Evolutionary conservation across 2,113 vertebrate species (phyloP).

Genomic region (Merops nubicus): DNA sequence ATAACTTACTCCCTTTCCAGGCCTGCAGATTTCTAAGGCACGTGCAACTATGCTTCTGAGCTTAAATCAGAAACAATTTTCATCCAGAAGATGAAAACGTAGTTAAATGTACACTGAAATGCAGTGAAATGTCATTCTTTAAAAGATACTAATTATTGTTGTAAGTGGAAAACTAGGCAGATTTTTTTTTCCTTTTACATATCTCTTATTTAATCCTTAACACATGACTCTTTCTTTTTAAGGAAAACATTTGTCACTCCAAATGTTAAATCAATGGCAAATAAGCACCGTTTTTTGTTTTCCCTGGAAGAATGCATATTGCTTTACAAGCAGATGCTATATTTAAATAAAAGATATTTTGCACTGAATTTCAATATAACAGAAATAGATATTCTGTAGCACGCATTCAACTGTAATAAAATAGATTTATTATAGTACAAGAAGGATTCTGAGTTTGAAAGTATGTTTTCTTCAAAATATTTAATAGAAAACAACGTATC

Average conservation of each 20-base stretch:
- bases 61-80: background rate
- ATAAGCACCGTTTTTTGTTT: background rate
- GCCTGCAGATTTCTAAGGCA: background rate
- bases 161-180: background rate
- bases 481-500: constrained; percentile 36
- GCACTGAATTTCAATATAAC: constrained; percentile 22
- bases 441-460: constrained; percentile 11
- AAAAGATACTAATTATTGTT: background rate
- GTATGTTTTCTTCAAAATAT: constrained; percentile 39
- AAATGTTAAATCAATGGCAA: constrained; percentile 25
- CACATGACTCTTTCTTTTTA: background rate
- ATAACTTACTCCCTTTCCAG: background rate
- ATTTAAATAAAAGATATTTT: constrained; percentile 44
- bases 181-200: background rate
- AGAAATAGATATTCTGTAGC: constrained; percentile 28
- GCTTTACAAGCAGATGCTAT: constrained; percentile 4
- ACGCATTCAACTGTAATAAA: constrained; percentile 44
- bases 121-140: background rate
- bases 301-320: background rate
- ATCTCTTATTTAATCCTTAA: background rate
- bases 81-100: background rate
- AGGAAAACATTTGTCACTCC: background rate
- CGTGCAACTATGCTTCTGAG: background rate
- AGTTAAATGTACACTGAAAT: background rate
- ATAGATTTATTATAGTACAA: constrained; percentile 29